Conservation (phyloP, 2,888 invertebrate species). For the Erebia epiphron region DNA sequence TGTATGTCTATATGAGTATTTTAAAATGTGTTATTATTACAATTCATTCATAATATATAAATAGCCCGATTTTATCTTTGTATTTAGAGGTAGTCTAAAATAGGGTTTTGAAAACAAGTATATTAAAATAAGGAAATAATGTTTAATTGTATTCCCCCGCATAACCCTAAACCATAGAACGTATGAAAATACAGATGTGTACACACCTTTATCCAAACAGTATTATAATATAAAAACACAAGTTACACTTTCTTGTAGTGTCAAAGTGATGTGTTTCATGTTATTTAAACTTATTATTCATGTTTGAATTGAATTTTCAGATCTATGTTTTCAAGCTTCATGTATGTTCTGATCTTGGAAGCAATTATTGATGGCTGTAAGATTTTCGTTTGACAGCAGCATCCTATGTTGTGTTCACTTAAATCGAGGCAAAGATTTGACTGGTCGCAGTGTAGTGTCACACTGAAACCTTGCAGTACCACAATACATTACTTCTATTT, state of each 20-base stretch:
- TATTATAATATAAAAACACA: conserved; percentile 52
- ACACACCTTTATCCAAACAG: conserved; percentile 36
- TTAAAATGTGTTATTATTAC: conserved; percentile 70
- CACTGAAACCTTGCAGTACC: conserved; percentile 51
- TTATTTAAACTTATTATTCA: conserved; percentile 14
- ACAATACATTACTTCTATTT: conserved; percentile 53
- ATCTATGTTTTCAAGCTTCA: conserved; percentile 12
- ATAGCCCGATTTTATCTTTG: conserved; percentile 51
- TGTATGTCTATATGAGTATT: conserved; percentile 40
- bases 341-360: conserved; percentile 26
- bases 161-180: conserved; percentile 44
- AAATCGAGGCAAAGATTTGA: conserved; percentile 73
- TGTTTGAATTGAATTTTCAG: conserved; percentile 5
- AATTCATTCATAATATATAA: conserved; percentile 73
- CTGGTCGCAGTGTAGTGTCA: conserved; percentile 72
- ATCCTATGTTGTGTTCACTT: conserved; percentile 71
- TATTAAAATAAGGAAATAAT: conserved; percentile 57
- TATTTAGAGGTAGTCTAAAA: conserved; percentile 71
- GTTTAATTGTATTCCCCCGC: conserved; percentile 40
- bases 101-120: conserved; percentile 66
- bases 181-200: conserved; percentile 29
- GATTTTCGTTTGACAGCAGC: conserved; percentile 65
- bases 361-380: conserved; percentile 58
- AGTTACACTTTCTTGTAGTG: conserved; percentile 46
- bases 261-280: conserved; percentile 28